phyloP scores from a whole-genome alignment of 92 coral and sea anemone genomes.

The Diadumene lineata region DNA sequence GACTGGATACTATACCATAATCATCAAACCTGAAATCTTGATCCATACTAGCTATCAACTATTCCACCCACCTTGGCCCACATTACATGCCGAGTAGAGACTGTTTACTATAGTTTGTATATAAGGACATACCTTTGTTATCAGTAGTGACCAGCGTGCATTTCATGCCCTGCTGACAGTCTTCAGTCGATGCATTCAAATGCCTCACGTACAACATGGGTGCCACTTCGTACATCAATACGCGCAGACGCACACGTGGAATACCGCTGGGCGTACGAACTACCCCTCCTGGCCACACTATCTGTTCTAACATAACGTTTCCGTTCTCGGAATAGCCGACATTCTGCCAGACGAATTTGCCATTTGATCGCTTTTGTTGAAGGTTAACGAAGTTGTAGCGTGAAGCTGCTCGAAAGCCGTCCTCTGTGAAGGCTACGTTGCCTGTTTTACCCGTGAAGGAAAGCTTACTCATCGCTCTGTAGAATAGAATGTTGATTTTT shows the following conservation, averaged over 20 bases:
- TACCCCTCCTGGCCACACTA: slow-evolving; percentile 70
- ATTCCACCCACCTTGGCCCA: no score
- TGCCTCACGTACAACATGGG: slow-evolving; percentile 37
- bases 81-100: no score
- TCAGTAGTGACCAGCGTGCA: slow-evolving; percentile 12
- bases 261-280: slow-evolving; percentile 65
- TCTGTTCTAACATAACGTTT: slow-evolving; percentile 51
- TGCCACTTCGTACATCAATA: slow-evolving; percentile 45
- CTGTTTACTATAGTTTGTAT: no score
- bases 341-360: slow-evolving; percentile 41
- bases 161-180: slow-evolving; percentile 25
- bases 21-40: no score
- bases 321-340: slow-evolving; percentile 54
- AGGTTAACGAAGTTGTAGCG: slow-evolving; percentile 55
- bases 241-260: slow-evolving; percentile 45
- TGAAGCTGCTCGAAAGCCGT: slow-evolving; percentile 52
- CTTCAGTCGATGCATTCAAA: neutral
- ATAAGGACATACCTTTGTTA: slow-evolving; percentile 11
- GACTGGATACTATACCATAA: no score
- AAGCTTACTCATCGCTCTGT: slow-evolving; percentile 24
- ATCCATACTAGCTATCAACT: no score
- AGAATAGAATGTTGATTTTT: no score
- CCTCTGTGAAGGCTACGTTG: slow-evolving; percentile 42
- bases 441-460: slow-evolving; percentile 41
- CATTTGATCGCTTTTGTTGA: slow-evolving; percentile 12